Base-by-base conservation (phyloP, 2,888 invertebrate genomes). In the Aspidiotus destructor region DNA sequence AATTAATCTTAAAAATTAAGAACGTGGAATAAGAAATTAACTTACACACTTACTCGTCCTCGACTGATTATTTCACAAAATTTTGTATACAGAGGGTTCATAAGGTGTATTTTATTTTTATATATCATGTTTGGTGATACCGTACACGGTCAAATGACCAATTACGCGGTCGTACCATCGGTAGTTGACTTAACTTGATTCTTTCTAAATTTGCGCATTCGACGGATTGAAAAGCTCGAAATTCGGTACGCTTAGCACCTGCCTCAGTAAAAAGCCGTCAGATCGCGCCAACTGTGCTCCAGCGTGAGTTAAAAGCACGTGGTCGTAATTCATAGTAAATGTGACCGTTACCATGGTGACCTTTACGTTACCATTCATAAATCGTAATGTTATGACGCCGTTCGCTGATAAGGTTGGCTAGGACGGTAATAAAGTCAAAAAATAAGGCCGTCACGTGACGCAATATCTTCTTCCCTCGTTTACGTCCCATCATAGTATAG, bases 251-350 rank as follows among this genome's bases (percentile, higher is more conserved):
- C n/a, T 44, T 7, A 42, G n/a, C 10, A n/a, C 42, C 9, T 15
- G 42, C 10, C 5, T 10, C 63, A 41, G 8, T 8, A 13, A 13
- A 42, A 15, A 28, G 3, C 58, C 3, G 8, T 1, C 28, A 67
- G 67, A 67, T 67, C 16, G 67, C 67, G 67, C 58, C 57, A 57
- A 40, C 40, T 8, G 67, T 58, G 67, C 48, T 52, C n/a, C 41
- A 28, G 13, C 28, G 13, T 8, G 60, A 42, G 58, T 58, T 44
- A 60, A 67, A 67, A 67, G 67, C 67, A 67, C 67, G 67, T 67
- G 67, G 67, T 67, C 67, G 67, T 67, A 67, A 67, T 67, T 67
- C 67, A 67, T 67, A 67, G 67, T 67, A 67, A 67, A 67, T 67
- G 67, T 67, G 67, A 58, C 67, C 67, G 67, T 67, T 67, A 60